These are phyloP conservation scores for Tenthredo scrophulariae DNA, from an alignment of 2,888 invertebrate species.

Conservation along the genomic window DNA sequence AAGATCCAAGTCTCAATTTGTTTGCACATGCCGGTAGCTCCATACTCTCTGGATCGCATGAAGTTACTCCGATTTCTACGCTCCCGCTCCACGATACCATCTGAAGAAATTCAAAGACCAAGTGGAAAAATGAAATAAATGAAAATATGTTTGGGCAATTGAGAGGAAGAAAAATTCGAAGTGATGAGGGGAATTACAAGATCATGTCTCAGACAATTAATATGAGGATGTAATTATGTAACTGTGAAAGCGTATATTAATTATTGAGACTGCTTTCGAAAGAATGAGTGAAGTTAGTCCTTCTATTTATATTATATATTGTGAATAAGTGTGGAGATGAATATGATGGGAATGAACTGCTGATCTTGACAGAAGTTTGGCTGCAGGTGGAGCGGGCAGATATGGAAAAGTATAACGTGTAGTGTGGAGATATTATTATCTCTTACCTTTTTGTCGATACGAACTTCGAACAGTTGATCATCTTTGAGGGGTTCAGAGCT, in stretches of 20 bases:
- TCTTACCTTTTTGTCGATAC: conserved; percentile 92
- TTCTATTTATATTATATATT: neutral
- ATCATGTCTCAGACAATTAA: neutral
- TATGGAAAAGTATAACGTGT: conserved; percentile 14
- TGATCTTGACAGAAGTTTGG: conserved; percentile 25
- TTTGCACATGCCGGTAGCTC: conserved; percentile 89
- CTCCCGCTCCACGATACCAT: conserved; percentile 90
- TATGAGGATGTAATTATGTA: neutral
- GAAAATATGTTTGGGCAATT: neutral
- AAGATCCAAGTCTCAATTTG: conserved; percentile 89
- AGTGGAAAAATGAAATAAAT: conserved; percentile 12
- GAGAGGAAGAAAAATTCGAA: neutral
- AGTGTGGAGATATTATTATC: neutral
- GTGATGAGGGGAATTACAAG: neutral
- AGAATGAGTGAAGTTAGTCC: neutral
- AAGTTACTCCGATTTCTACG: conserved; percentile 88
- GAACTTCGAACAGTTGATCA: conserved; percentile 92
- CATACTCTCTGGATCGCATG: conserved; percentile 84
- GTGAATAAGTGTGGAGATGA: neutral
- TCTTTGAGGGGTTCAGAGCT: conserved; percentile 89
- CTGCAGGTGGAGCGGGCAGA: neutral
- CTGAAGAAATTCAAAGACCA: conserved; percentile 76
- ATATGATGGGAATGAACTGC: conserved; percentile 1
- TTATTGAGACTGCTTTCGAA: neutral
- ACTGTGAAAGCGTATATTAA: neutral